These are phyloP conservation scores for Vulpes vulpes DNA, from an alignment of 2,113 vertebrate species.

Conservation along the genomic window DNA sequence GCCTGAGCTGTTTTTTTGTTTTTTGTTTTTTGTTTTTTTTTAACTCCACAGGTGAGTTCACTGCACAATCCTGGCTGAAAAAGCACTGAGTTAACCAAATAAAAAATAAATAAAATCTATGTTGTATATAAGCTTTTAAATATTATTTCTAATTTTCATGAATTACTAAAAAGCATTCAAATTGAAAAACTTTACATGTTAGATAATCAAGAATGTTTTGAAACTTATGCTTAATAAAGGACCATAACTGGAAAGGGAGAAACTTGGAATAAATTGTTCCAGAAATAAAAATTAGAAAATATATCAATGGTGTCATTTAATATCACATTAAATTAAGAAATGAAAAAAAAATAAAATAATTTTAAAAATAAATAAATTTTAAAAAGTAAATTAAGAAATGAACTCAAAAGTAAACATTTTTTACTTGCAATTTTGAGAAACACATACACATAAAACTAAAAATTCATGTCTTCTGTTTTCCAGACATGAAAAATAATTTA, in stretches of 20 bases:
- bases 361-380: no score
- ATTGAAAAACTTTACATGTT: not conserved
- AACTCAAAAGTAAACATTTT: not conserved
- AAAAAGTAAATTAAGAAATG: constrained; percentile 4
- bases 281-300: constrained; percentile 61
- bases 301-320: not conserved
- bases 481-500: constrained; percentile 25
- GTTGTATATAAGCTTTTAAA: not conserved
- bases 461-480: not conserved
- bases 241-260: not conserved
- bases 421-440: constrained; percentile 47
- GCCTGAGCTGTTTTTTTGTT: not conserved
- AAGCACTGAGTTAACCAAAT: constrained; percentile 32
- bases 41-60: not conserved
- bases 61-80: not conserved
- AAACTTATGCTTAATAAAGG: not conserved
- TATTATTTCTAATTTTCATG: constrained; percentile 35
- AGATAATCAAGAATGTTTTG: constrained; percentile 46
- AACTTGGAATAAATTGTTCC: constrained; percentile 26
- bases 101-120: not conserved
- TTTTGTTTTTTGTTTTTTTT: not conserved
- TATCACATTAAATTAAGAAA: constrained; percentile 47
- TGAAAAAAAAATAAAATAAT: not conserved
- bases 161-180: constrained; percentile 26
- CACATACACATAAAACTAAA: constrained; percentile 12